phyloP scores from a whole-genome alignment of 2,888 invertebrate genomes.

The Thymelicus sylvestris region DNA sequence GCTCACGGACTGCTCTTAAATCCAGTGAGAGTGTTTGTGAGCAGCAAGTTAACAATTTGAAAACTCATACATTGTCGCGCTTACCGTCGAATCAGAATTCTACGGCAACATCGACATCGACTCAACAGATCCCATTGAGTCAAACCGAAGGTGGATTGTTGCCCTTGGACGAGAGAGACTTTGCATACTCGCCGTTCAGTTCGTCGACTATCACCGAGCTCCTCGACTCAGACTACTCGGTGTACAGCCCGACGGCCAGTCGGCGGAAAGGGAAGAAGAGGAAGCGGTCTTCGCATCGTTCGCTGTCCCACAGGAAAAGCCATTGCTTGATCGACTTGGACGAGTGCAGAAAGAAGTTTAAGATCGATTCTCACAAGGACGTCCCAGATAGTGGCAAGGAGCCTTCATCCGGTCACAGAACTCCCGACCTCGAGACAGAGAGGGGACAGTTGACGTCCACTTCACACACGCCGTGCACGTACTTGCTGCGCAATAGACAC shows the following conservation, averaged over 20 bases:
- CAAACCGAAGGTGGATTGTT: conserved; percentile 74
- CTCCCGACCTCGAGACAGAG: conserved; percentile 63
- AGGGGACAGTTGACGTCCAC: conserved; percentile 56
- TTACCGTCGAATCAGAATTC: conserved; percentile 56
- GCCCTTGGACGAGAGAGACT: conserved; percentile 81
- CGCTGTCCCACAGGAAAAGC: conserved; percentile 71
- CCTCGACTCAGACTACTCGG: conserved; percentile 79
- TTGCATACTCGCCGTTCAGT: conserved; percentile 80
- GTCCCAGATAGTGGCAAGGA: conserved; percentile 60
- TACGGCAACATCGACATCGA: conserved; percentile 51
- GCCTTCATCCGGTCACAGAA: conserved; percentile 52
- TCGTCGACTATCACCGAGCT: conserved; percentile 79
- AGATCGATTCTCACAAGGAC: conserved; percentile 78
- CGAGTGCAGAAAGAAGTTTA: conserved; percentile 77
- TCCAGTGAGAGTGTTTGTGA: conserved; percentile 75
- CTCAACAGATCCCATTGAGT: conserved; percentile 53
- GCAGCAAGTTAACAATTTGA: conserved; percentile 58
- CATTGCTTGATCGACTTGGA: conserved; percentile 67
- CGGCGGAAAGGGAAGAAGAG: conserved; percentile 78
- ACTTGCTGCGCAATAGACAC: conserved; percentile 65
- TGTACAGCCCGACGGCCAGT: conserved; percentile 75
- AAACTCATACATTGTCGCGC: conserved; percentile 55
- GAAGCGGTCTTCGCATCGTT: conserved; percentile 74
- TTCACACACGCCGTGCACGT: conserved; percentile 55
- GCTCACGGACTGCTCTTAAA: conserved; percentile 80